Evolutionary conservation across 1,140 invertebrate genomes (phyloP), one percentile per base, ranked within the genome.

Genomic region (Pseudobourletiella spinata): DNA sequence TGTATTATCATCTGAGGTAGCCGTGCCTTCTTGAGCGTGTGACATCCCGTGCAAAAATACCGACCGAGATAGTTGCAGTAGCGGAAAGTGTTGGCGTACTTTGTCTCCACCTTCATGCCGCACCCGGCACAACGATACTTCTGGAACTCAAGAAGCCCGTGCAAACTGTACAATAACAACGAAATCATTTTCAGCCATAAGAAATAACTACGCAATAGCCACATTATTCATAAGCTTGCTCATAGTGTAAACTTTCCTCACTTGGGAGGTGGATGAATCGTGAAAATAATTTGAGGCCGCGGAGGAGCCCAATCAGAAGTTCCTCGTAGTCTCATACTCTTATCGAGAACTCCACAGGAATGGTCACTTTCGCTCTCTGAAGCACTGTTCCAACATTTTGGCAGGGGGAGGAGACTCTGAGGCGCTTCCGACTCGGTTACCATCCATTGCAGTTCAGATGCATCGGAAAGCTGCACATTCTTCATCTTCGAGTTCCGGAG

Each of bases 11-110:
- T 80, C 15, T 84, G 87, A 20, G 91, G 91, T 69, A 93, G 87
- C 54, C 85, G 74, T 3, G 85, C 79, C 51, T 83, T 76, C 69
- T 88, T 82, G 73, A 89, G 87, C 11, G 80, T 84, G 75, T 93
- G 90, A 73, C 91, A 94, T 29, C 87, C 88, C 4, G 88, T 89
- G 73, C 91, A 94, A 74, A 93, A 90, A 75, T 88, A 91, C 70
- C 89, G 84, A 16, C 88, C 89, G 48, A 91, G 76, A 73, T 94
- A 94, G 71, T 88, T 82, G 74, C 91, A 94, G 71, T 89, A 90
- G 8, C 87, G 79, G 74, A 85, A 86, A 68, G 82, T 80, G 24
- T 83, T 81, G 11, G 85, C 80, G 71, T 87, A 88, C 58, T 83
- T 82, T 63, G 79, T 74, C 2, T 85, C 83, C 11, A 91, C 86